Evolutionary conservation across 2,113 vertebrate genomes (phyloP).

Genomic region (Patagioenas fasciata): DNA sequence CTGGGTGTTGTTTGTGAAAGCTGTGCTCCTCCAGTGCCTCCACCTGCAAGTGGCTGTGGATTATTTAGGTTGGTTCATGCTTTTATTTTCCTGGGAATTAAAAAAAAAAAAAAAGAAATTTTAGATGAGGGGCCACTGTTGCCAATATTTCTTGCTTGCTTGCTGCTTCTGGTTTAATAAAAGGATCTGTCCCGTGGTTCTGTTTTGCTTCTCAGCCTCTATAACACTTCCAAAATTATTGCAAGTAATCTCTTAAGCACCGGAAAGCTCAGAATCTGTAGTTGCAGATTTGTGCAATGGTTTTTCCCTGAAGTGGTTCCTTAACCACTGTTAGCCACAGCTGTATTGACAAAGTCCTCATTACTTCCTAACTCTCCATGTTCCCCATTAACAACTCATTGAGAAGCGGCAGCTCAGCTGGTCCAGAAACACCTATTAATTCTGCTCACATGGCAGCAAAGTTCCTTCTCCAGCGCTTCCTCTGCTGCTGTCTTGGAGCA

Average conservation of each 20-base stretch:
- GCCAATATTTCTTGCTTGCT: background rate
- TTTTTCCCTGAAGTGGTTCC: conserved; percentile 38
- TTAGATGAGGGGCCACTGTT: background rate
- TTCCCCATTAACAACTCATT: conserved; percentile 35
- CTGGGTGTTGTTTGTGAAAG: background rate
- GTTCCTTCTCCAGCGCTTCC: background rate
- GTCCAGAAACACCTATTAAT: conserved; percentile 2
- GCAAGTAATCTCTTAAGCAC: conserved; percentile 53
- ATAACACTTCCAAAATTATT: conserved; percentile 41
- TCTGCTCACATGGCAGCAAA: conserved; percentile 9
- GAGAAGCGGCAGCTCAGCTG: background rate
- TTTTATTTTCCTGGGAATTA: background rate
- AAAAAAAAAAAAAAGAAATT: background rate
- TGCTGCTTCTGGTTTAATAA: background rate
- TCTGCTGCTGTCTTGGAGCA: background rate
- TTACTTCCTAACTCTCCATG: conserved; percentile 36
- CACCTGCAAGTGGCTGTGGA: rapidly evolving
- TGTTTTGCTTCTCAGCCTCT: conserved; percentile 17
- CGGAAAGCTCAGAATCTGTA: conserved; percentile 30
- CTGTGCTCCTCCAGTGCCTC: background rate
- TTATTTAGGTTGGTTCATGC: background rate
- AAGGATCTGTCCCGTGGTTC: background rate
- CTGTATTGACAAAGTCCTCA: conserved; percentile 55
- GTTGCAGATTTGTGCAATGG: conserved; percentile 24
- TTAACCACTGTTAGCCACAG: conserved; percentile 47